phyloP scores from a whole-genome alignment of 2,113 vertebrate species.

The Halichoeres trimaculatus region DNA sequence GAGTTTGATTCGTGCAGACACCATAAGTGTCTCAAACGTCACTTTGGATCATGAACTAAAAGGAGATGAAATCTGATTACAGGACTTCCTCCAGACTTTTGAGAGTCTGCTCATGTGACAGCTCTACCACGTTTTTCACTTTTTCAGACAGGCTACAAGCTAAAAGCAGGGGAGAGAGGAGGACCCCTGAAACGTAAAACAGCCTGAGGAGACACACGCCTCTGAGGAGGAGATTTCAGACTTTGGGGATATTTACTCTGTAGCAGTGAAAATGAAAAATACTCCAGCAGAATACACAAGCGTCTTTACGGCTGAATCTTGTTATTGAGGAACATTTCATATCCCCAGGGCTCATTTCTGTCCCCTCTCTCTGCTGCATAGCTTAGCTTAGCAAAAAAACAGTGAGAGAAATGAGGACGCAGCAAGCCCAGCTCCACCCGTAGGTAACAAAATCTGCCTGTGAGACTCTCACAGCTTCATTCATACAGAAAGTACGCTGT shows the following conservation, averaged over 20 bases:
- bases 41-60: background rate
- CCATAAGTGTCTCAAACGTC: no score
- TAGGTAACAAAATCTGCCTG: background rate
- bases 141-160: no score
- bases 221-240: no score
- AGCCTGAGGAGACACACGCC: no score
- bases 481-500: background rate
- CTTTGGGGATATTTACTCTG: background rate
- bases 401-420: background rate
- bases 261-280: background rate
- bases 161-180: no score
- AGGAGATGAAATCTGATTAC: background rate
- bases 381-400: background rate
- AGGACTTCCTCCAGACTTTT: background rate
- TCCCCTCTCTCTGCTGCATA: background rate
- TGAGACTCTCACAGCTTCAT: background rate
- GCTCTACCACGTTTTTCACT: no score
- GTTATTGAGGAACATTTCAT: background rate
- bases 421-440: background rate
- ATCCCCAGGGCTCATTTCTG: background rate
- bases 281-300: background rate
- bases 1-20: no score
- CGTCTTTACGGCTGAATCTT: background rate
- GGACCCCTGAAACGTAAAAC: no score
- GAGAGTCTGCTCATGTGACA: no score